These are phyloP conservation scores for Drosophila kambysellisi DNA, from an alignment of 2,888 invertebrate genomes.

Conservation along the genomic window DNA sequence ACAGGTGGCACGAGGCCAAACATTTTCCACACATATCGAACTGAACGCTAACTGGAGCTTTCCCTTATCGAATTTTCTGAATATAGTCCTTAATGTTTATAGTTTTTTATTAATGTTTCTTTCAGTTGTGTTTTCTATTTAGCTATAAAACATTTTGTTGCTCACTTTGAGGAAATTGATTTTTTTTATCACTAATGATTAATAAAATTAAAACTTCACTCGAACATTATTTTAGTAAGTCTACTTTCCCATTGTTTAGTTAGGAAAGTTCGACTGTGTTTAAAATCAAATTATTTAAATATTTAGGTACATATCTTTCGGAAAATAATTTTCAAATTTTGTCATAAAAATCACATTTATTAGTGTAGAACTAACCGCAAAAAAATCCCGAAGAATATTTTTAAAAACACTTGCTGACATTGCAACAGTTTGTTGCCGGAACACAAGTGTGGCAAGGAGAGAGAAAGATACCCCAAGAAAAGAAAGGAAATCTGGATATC, in stretches of 20 bases:
- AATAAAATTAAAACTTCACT: not conserved
- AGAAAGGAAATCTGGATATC: not conserved
- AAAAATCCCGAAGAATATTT: slow-evolving; percentile 83
- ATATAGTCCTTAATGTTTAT: accelerated
- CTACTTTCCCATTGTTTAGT: not conserved
- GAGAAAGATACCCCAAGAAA: not conserved
- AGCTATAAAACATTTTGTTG: not conserved
- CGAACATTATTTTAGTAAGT: not conserved
- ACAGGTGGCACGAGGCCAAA: not conserved
- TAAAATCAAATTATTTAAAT: slow-evolving; percentile 8
- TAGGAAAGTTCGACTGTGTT: not conserved
- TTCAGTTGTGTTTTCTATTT: not conserved
- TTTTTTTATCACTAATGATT: not conserved
- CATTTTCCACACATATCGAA: not conserved
- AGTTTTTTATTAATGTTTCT: accelerated
- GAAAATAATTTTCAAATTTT: slow-evolving; percentile 26
- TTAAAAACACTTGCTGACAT: slow-evolving; percentile 82
- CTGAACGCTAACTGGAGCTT: not conserved
- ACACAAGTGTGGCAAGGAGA: not conserved
- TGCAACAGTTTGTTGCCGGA: slow-evolving; percentile 17
- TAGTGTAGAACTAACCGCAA: slow-evolving; percentile 81
- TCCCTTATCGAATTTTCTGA: not conserved
- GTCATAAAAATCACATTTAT: slow-evolving; percentile 6
- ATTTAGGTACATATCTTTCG: slow-evolving; percentile 36
- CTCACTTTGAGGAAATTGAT: not conserved